A percentile compares a stretch with the other conserved stretches of the same genome.
Evolutionary conservation across 2,797 vertebrate genomes (phyloP).

Genomic region (Microtus agrestis): DNA sequence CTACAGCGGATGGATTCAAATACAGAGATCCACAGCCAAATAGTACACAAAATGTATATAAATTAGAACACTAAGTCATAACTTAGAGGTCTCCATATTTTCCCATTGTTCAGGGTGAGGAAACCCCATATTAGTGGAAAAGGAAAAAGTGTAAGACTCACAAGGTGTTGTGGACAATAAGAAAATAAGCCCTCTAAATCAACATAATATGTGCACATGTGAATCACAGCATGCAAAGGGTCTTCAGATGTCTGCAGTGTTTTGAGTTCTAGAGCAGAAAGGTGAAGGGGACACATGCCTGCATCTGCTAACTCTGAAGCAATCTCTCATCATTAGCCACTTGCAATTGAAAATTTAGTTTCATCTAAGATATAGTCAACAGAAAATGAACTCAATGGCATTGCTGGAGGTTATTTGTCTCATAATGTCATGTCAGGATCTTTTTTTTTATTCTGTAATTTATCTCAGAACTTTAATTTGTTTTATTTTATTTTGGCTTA

Average conservation of each 20-base stretch:
- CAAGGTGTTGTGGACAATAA: neutral
- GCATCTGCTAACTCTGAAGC: neutral
- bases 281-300: accelerated
- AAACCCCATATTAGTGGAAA: no score
- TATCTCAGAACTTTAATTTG: neutral
- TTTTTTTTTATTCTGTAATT: no score
- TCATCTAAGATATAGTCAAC: neutral
- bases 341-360: neutral
- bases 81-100: neutral
- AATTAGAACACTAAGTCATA: neutral
- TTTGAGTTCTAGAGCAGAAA: neutral
- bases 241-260: accelerated
- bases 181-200: neutral
- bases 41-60: neutral
- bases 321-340: neutral
- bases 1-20: neutral
- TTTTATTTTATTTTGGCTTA: neutral
- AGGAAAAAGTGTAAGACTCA: neutral
- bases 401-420: neutral
- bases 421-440: neutral
- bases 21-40: neutral
- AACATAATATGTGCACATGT: neutral
- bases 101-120: no score
- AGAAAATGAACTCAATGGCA: neutral
- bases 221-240: neutral